Conservation (phyloP, 1,140 invertebrate genomes). For the Cydia fagiglandana region DNA sequence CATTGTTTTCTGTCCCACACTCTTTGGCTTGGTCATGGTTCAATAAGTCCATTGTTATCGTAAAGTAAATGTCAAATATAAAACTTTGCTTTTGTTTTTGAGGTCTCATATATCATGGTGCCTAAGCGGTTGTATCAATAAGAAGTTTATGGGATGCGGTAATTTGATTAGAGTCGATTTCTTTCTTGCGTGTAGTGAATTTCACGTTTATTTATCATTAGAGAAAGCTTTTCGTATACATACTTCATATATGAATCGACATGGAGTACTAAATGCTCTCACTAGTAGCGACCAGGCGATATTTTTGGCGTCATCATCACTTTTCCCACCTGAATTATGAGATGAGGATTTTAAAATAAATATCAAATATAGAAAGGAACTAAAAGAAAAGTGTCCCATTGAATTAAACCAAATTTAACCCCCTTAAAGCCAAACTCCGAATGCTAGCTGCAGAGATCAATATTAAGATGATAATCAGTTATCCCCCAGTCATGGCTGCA, state of each 20-base stretch:
- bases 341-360: too few relatives aligned
- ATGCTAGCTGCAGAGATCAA: too few relatives aligned
- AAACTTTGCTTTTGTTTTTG: neutral
- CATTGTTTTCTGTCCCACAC: slow-evolving; percentile 26
- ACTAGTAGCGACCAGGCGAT: neutral
- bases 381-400: too few relatives aligned
- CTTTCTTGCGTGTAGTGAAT: neutral
- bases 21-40: slow-evolving; percentile 25
- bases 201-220: neutral
- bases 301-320: neutral
- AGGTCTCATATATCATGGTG: neutral
- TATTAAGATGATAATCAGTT: too few relatives aligned
- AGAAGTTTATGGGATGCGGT: neutral
- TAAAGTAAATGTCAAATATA: slow-evolving; percentile 3
- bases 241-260: neutral
- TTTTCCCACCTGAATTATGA: too few relatives aligned
- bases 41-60: slow-evolving; percentile 6
- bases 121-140: slow-evolving; percentile 5
- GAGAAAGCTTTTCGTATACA: neutral
- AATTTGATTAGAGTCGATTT: slow-evolving; percentile 18
- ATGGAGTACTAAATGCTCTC: neutral
- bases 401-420: too few relatives aligned
- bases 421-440: too few relatives aligned
- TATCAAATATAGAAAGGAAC: too few relatives aligned
- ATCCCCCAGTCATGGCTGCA: too few relatives aligned